Conservation (phyloP, 1,140 invertebrate genomes). For the Idris sp. region DNA sequence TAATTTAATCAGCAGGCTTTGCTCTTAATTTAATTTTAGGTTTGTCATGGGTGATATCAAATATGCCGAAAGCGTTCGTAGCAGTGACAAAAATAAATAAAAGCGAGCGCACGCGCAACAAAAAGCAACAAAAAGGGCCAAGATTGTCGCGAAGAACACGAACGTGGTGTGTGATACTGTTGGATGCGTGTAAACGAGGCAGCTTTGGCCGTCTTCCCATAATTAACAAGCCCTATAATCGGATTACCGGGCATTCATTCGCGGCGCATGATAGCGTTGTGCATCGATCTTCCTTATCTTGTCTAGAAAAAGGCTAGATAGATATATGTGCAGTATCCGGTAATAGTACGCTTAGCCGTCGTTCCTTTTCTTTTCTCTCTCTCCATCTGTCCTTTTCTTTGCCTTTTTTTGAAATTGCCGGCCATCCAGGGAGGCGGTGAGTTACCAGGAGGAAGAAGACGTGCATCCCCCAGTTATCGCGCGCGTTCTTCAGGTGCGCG, state of each 20-base stretch:
- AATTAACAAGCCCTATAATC: constrained; percentile 66
- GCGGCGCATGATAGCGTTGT: constrained; percentile 53
- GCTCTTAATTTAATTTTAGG: no score
- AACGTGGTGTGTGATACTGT: constrained; percentile 53
- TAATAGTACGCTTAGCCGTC: constrained; percentile 60
- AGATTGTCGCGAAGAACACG: constrained; percentile 52
- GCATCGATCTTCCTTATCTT: constrained; percentile 67
- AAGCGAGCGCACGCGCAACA: background rate
- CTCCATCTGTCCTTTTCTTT: constrained; percentile 8
- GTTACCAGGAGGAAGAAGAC: constrained; percentile 31
- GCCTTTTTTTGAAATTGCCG: constrained; percentile 37
- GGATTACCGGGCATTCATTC: constrained; percentile 61
- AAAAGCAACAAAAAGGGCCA: constrained; percentile 39
- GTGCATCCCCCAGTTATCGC: constrained; percentile 51
- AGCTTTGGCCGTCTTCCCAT: constrained; percentile 58
- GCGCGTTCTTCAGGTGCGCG: constrained; percentile 55
- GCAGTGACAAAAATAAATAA: background rate
- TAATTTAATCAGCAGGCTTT: no score
- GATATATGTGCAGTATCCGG: constrained; percentile 55
- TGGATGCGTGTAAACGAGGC: constrained; percentile 61
- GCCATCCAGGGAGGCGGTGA: constrained; percentile 42
- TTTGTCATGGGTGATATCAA: no score
- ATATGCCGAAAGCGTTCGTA: no score
- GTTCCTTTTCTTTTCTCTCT: constrained; percentile 24
- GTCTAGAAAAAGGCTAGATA: constrained; percentile 56